Evolutionary conservation across 2,888 invertebrate genomes (phyloP).

Genomic region (Pardosa pseudoannulata): DNA sequence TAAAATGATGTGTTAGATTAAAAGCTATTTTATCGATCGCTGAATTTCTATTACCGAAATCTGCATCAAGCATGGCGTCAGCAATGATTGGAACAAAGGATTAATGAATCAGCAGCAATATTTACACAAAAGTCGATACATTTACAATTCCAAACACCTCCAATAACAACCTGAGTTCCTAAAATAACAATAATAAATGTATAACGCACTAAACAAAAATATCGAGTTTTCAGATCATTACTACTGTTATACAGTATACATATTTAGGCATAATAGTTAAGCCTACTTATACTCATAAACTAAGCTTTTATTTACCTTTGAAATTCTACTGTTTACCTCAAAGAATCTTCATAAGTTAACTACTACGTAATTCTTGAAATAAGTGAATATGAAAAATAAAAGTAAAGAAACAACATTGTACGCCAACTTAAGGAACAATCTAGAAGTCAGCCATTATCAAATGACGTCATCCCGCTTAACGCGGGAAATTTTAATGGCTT

Average conservation of each 20-base stretch:
- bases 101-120: conserved; percentile 17
- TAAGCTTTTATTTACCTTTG: conserved; percentile 39
- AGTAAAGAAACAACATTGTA: conserved; percentile 11
- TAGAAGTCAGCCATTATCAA: conserved; percentile 48
- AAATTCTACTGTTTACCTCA: conserved; percentile 10
- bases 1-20: neutral
- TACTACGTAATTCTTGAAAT: neutral
- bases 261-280: conserved; percentile 53
- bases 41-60: conserved; percentile 3
- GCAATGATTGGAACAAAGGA: conserved; percentile 12
- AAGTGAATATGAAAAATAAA: conserved; percentile 10
- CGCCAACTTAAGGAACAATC: conserved; percentile 43
- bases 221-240: neutral
- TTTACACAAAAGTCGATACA: conserved; percentile 13
- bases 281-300: conserved; percentile 44
- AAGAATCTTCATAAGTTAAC: conserved; percentile 24
- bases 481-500: conserved; percentile 56
- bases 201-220: neutral
- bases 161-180: neutral
- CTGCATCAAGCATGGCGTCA: conserved; percentile 17
- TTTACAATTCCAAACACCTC: conserved; percentile 7
- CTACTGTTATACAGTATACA: neutral
- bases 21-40: conserved; percentile 17
- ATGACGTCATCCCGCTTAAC: conserved; percentile 45
- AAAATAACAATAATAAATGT: neutral